Percentiles rank a stretch among this genome's conserved stretches.
phyloP scores from a whole-genome alignment of 2,113 vertebrate genomes.

The Oryzias curvinotus region DNA sequence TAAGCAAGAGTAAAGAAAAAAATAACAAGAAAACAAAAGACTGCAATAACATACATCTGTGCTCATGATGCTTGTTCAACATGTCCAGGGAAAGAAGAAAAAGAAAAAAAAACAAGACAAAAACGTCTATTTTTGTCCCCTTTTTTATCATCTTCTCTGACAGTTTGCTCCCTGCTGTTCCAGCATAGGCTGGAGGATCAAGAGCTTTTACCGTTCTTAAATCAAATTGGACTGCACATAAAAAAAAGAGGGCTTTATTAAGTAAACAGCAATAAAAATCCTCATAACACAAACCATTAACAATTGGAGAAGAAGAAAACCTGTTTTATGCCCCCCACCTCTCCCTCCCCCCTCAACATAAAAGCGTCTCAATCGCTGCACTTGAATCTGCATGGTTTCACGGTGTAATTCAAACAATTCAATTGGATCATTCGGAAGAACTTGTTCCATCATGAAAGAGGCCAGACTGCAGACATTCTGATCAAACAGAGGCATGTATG shows the following conservation, averaged over 20 bases:
- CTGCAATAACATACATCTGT: conserved; percentile 13
- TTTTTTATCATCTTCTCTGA: background rate
- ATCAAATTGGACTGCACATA: conserved; percentile 15
- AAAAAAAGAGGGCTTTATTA: background rate
- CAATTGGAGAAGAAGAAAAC: no score
- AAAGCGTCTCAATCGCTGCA: no score
- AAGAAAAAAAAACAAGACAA: conserved; percentile 30
- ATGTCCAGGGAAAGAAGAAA: conserved; percentile 32
- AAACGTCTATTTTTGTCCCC: background rate
- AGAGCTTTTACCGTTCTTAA: conserved; percentile 3
- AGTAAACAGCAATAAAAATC: no score
- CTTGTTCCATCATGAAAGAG: conserved; percentile 29
- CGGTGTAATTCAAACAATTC: background rate
- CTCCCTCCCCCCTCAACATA: no score
- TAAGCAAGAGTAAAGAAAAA: background rate
- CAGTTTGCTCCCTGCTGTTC: conserved; percentile 5
- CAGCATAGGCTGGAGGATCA: conserved; percentile 5
- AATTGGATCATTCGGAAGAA: conserved; percentile 12
- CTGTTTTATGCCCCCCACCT: no score
- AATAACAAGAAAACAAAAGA: conserved; percentile 4
- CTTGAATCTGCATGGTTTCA: no score
- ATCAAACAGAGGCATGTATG: conserved; percentile 43
- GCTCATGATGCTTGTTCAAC: conserved; percentile 6
- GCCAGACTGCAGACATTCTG: conserved; percentile 49
- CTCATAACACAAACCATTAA: no score